phyloP scores from a whole-genome alignment of 1,140 invertebrate genomes.

The Coenobita brevimanus region DNA sequence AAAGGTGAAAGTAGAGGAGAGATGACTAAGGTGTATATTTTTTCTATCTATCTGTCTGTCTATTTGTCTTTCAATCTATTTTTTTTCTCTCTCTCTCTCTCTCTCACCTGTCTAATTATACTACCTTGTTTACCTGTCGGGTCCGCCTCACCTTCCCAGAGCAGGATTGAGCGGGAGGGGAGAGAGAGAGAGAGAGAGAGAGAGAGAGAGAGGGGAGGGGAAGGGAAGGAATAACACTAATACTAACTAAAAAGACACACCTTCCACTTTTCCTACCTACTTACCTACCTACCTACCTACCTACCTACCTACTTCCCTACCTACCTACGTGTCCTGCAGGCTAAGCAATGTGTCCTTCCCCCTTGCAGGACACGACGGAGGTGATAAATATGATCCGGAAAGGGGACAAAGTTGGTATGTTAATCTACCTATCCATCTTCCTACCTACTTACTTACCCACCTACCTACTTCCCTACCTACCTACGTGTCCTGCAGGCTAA shows the following conservation, averaged over 20 bases:
- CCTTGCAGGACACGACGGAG: background rate
- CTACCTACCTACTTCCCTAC: background rate
- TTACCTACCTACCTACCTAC: background rate
- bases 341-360: background rate
- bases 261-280: background rate
- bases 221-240: background rate
- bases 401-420: background rate
- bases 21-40: no score
- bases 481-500: no score
- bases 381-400: background rate
- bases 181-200: no score
- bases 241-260: background rate
- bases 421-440: background rate
- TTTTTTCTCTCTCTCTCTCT: conserved; percentile 3
- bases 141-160: background rate
- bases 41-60: background rate
- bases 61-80: background rate
- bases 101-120: background rate
- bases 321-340: background rate
- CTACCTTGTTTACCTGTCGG: background rate
- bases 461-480: no score
- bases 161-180: background rate
- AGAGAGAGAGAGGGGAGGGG: background rate
- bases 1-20: no score
- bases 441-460: no score